Conservation (phyloP, 1,140 invertebrate genomes). For the Achatina immaculata region DNA sequence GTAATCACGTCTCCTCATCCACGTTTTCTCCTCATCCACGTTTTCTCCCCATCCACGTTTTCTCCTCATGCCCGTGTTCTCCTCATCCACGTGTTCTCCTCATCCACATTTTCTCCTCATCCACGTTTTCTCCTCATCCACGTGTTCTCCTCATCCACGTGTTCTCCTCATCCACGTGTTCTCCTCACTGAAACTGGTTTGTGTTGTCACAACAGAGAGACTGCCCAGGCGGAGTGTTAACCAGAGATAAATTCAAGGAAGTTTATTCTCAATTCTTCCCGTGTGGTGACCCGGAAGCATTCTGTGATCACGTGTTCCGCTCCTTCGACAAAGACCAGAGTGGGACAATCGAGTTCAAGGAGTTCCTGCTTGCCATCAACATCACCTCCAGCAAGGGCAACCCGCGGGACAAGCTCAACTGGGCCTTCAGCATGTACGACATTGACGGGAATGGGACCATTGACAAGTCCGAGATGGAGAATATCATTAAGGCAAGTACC, state of each 20-base stretch:
- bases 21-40: too few species aligned
- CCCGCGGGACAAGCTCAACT: slow-evolving; percentile 98
- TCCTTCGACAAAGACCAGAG: slow-evolving; percentile 99
- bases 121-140: not conserved
- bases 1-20: too few species aligned
- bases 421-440: slow-evolving; percentile 97
- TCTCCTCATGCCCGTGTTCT: too few species aligned
- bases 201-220: slow-evolving; percentile 90
- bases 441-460: slow-evolving; percentile 99
- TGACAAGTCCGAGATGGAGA: slow-evolving; percentile 87
- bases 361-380: slow-evolving; percentile 85
- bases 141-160: not conserved
- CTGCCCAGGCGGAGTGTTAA: slow-evolving; percentile 97
- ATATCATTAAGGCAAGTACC: slow-evolving; percentile 75
- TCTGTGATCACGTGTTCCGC: slow-evolving; percentile 99
- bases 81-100: not conserved
- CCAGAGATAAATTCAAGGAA: slow-evolving; percentile 98
- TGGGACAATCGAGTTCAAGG: slow-evolving; percentile 75
- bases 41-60: too few species aligned
- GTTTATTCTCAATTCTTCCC: slow-evolving; percentile 97
- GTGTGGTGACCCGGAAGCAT: slow-evolving; percentile 97
- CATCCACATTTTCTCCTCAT: not conserved
- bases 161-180: not conserved
- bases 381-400: slow-evolving; percentile 94
- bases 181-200: not conserved